Evolutionary conservation across 2,888 invertebrate genomes (phyloP), one percentile per base, ranked within the genome.

Genomic region (Priocnemis perturbator): DNA sequence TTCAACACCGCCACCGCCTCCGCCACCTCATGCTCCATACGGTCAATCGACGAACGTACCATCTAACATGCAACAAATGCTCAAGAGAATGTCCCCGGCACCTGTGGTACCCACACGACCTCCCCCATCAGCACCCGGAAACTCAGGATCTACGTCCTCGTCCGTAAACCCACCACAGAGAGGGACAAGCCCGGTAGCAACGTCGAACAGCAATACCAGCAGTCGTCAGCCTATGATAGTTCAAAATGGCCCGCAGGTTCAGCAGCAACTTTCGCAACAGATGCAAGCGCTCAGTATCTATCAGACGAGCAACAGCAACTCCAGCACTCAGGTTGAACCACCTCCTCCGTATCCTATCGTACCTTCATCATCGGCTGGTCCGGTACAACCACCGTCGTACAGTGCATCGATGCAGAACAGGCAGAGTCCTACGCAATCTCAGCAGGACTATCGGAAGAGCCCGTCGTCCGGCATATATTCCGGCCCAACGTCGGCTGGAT

Each of bases 381-480:
- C 94, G 15, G 94, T 94, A 15, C 95, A 95, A n/a, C 94, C 94
- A 2, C 96, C 96, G 5, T 95, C 95, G 23, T 97, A 96, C 88
- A 94, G 95, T 19, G 95, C 94, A 1, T 95, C 96, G 4, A 95
- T 96, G 90, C 96, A 96, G 87, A 96, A 94, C 87, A 92, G 96
- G 15, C 96, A 96, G 86, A 96, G 95, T 83, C 96, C 96, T 9
- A 96, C 96, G 26, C 95, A 94, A 83, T 93, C 94, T 63, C 93
- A 93, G 81, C 90, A 93, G 82, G 96, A 96, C 84, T 95, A 94
- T 87, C 91, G 96, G 57, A 96, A 96, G 89, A 95, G 95, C 83
- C 96, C 96, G 0, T 95, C 95, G 21, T 96, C 96, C 20, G 96
- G 96, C 1, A 95, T 96, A 74, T 96, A 96, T 88, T 95, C 96